Evolutionary conservation across 2,888 invertebrate species (phyloP), one percentile per base, ranked within the genome.

Genomic region (Calliopum simillimum): DNA sequence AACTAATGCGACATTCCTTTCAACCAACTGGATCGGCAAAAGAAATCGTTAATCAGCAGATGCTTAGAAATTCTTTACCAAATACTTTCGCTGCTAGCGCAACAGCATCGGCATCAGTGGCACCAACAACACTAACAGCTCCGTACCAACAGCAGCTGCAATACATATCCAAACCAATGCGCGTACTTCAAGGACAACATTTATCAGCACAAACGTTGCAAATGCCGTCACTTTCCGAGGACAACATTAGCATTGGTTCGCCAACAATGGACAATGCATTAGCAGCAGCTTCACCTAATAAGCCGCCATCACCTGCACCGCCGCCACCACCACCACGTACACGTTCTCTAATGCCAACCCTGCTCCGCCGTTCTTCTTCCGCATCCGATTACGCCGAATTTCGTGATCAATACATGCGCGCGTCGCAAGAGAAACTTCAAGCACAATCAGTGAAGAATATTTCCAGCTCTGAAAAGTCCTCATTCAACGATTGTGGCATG

Each of bases 371-470:
- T 74, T 91, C 92, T 0, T 91, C 91, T 5, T 91, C 91, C 2
- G 92, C 92, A 3, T 92, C 92, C 0, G 92, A 92, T 77, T 92
- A 92, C 78, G 90, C 90, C 0, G 85, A 86, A 55, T 80, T 84
- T 68, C 81, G 86, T 8, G 87, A 86, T 61, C 82, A 81, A 53
- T 83, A 82, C 44, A 79, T 79, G 33, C 78, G 79, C 2, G 78
- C 78, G 13, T 76, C 78, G 0, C 78, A 79, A 65, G 81, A 79
- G 49, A 79, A 77, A 46, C 74, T 77, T 41, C 77, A 76, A 55
- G 73, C 79, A 23, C 80, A 82, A 69, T 83, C 83, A 1, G 78
- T 81, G 43, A 85, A 83, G 69, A 84, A 84, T 68, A 82, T 86
- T 13, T 79, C 83, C 64, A 83, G 77, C 64, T 82, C 86, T 0